A percentile compares a stretch with the other conserved stretches of the same genome.
Conservation (phyloP, 2,888 invertebrate species). For the Cephus spinipes region DNA sequence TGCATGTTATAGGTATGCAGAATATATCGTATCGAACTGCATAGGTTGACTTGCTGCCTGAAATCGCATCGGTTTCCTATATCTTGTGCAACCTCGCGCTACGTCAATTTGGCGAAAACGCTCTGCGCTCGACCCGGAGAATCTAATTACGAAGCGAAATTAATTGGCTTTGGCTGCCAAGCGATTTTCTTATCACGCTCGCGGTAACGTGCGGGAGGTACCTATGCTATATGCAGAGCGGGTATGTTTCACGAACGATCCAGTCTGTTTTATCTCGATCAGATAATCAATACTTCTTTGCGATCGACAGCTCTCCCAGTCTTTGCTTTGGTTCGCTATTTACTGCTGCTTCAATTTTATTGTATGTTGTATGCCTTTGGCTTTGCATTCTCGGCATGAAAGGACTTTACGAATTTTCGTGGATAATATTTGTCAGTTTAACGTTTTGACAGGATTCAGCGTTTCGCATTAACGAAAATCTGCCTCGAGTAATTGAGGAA, state of each 20-base stretch:
- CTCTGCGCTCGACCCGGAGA: not conserved
- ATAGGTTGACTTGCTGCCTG: not conserved
- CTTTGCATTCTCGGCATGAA: not conserved
- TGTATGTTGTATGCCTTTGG: not conserved
- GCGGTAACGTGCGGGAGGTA: not conserved
- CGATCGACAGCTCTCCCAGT: not conserved
- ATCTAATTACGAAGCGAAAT: not conserved
- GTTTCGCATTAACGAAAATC: not conserved
- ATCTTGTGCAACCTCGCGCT: not conserved
- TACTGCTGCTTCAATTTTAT: not conserved
- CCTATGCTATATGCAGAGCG: not conserved
- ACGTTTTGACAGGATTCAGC: not conserved
- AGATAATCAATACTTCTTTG: not conserved
- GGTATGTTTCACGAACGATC: not conserved
- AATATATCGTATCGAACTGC: not conserved
- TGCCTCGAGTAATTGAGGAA: constrained; percentile 43
- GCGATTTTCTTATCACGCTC: not conserved
- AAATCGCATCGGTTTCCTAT: not conserved
- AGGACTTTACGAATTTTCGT: not conserved
- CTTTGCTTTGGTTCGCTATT: not conserved
- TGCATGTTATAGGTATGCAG: not conserved
- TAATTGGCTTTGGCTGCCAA: not conserved
- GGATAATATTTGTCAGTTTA: not conserved
- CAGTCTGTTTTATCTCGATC: not conserved
- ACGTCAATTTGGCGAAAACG: not conserved